Percentiles rank a stretch among this genome's conserved stretches.
Conservation (phyloP, 2,888 invertebrate genomes). For the Nomada lathburiana region DNA sequence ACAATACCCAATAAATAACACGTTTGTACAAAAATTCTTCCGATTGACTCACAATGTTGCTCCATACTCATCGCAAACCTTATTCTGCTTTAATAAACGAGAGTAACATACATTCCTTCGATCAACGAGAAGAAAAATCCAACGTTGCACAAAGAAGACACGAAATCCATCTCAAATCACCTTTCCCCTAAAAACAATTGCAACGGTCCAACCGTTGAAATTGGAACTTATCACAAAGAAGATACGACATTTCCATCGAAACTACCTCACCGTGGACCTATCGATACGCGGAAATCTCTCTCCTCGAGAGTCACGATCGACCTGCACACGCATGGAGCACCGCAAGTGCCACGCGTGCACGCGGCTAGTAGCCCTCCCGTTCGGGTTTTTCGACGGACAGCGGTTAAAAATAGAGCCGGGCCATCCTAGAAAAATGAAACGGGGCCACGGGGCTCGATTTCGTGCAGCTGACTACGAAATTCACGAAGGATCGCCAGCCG, state of each 20-base stretch:
- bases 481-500: constrained; percentile 75
- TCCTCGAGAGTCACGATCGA: too few species aligned
- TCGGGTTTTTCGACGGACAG: constrained; percentile 68
- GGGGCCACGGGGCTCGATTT: constrained; percentile 66
- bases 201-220: neutral
- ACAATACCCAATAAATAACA: too few species aligned
- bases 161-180: too few species aligned
- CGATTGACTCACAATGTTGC: too few species aligned
- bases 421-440: constrained; percentile 77
- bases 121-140: too few species aligned
- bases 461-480: constrained; percentile 80
- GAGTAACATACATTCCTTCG: too few species aligned
- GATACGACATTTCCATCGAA: neutral
- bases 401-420: constrained; percentile 76
- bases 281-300: neutral
- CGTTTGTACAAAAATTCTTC: too few species aligned
- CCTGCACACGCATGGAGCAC: neutral
- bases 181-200: too few species aligned
- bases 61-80: too few species aligned
- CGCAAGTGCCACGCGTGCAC: constrained; percentile 3
- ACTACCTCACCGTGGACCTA: neutral
- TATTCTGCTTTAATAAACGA: too few species aligned
- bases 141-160: too few species aligned
- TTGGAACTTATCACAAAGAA: neutral
- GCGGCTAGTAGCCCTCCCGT: constrained; percentile 24